Base-by-base conservation (phyloP, 2,888 invertebrate genomes). In the Brassicogethes aeneus region DNA sequence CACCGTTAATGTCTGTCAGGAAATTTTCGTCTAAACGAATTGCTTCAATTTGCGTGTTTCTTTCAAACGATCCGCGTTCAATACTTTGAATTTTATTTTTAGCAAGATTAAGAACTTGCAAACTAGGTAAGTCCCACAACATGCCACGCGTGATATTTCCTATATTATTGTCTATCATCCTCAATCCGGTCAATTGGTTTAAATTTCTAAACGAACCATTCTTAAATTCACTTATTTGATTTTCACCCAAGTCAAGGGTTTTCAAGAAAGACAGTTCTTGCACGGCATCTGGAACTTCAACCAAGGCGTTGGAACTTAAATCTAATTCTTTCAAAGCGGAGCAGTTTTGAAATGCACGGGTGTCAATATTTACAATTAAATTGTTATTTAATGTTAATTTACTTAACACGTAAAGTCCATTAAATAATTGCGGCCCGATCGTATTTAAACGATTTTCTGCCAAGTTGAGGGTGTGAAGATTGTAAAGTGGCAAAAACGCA, bases 201-300 rank as follows among this genome's bases (percentile, higher is more conserved):
- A 95, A 72, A 64, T 89, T 87, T 61, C 79, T 80, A 61, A 95
- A 86, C 2, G 89, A 86, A 42, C 86, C 86, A 59, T 91, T 89
- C 60, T 76, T 79, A 52, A 96, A 84, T 39, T 78, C 77, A 31
- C 79, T 79, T 57, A 96, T 88, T 66, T 85, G 83, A 71, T 95
- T 96, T 69, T 93, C 91, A 37, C 91, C 92, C 58, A 96, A 73
- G 67, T 93, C 91, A 39, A 96, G 74, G 1, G 88, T 88, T 68
- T 89, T 88, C 48, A 95, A 70, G 64, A 89, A 84, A 36, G 84
- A 77, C 41, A 91, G 71, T 60, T 86, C 87, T 67, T 81, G 80
- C 43, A 91, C 70, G 2, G 89, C 89, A 60, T 84, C 83, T 3
- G 93, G 92, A 47, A 93, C 83, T 51, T 81, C 77, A 45, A 77